Evolutionary conservation across 2,797 vertebrate species (phyloP).

Genomic region (Myripristis murdjan): DNA sequence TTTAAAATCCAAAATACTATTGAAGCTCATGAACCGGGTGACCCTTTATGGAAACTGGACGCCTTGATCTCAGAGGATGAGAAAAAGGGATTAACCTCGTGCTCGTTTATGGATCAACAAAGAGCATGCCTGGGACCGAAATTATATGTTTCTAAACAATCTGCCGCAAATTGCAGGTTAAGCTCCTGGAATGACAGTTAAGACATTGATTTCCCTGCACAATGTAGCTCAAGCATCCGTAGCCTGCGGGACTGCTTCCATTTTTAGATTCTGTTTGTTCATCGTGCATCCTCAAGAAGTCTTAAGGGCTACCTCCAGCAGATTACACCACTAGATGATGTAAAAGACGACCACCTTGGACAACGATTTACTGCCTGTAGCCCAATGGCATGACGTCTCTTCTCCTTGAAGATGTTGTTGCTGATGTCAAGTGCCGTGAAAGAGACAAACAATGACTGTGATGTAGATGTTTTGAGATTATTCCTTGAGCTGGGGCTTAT

Average conservation of each 20-base stretch:
- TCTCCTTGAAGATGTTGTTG: not conserved
- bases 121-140: constrained; percentile 49
- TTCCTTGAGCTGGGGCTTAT: not conserved
- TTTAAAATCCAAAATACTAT: not conserved
- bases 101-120: constrained; percentile 48
- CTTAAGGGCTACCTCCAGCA: constrained; percentile 13
- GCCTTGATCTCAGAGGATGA: constrained; percentile 22
- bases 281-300: constrained; percentile 3
- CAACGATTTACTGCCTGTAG: not conserved
- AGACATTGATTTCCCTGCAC: constrained; percentile 57
- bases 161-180: constrained; percentile 76
- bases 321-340: constrained; percentile 12
- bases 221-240: constrained; percentile 32
- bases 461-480: not conserved
- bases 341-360: constrained; percentile 23
- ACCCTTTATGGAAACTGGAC: constrained; percentile 2
- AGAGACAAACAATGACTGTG: too few relatives aligned
- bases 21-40: constrained; percentile 1
- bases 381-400: not conserved
- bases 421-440: too few relatives aligned
- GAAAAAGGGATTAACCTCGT: constrained; percentile 22
- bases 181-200: constrained; percentile 51
- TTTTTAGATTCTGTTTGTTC: constrained; percentile 52
- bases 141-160: constrained; percentile 72
- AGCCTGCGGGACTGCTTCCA: constrained; percentile 40